These are phyloP conservation scores for Platyura marginata DNA, from an alignment of 1,140 invertebrate species.

Conservation along the genomic window DNA sequence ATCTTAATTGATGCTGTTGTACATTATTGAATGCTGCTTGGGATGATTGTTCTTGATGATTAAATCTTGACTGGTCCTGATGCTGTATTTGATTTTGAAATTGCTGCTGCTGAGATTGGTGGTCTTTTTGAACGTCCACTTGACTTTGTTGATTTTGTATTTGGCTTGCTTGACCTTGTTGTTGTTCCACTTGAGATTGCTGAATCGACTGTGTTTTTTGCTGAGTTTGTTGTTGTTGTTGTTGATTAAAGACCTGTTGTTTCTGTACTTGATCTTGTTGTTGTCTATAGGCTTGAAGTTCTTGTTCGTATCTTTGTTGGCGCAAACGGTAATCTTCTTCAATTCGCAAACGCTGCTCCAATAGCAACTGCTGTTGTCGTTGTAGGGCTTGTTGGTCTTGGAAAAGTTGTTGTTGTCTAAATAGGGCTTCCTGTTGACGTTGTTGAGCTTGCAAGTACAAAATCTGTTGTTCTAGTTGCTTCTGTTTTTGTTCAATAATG, in stretches of 20 bases:
- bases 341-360: constrained; percentile 11
- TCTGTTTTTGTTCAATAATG: constrained; percentile 42
- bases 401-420: constrained; percentile 37
- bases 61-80: constrained; percentile 29
- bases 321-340: constrained; percentile 13
- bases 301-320: constrained; percentile 14
- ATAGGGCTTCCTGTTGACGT: constrained; percentile 44
- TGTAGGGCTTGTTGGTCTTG: constrained; percentile 31
- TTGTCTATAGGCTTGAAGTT: constrained; percentile 13
- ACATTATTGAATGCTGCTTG: no score
- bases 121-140: constrained; percentile 4
- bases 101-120: constrained; percentile 6
- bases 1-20: constrained; percentile 30
- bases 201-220: constrained; percentile 24
- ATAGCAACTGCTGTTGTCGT: constrained; percentile 23
- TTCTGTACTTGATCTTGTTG: constrained; percentile 8
- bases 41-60: constrained; percentile 26
- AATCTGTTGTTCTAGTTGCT: constrained; percentile 46
- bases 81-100: constrained; percentile 3
- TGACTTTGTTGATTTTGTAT: not conserved
- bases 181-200: constrained; percentile 8
- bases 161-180: constrained; percentile 1
- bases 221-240: constrained; percentile 18
- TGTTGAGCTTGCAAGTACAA: constrained; percentile 44
- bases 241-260: constrained; percentile 10